Conservation (phyloP, 2,888 invertebrate species). For the Scaptomyza parva region DNA sequence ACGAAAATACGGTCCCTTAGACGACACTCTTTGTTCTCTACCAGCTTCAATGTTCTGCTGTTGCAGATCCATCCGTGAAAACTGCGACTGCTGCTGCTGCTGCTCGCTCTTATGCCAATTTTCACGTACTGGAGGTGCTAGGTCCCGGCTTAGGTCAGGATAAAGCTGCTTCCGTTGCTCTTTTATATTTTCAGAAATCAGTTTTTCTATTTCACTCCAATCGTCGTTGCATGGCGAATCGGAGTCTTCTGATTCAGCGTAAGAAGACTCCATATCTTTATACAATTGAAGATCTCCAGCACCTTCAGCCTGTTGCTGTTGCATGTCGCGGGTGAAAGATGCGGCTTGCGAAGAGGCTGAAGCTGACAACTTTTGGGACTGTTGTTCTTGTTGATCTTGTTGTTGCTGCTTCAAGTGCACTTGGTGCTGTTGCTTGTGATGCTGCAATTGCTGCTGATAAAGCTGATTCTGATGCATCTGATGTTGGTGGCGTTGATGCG, state of each 20-base stretch:
- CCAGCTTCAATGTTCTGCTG: background rate
- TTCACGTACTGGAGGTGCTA: background rate
- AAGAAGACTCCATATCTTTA: background rate
- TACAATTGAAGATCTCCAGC: background rate
- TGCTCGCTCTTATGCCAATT: background rate
- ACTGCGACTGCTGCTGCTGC: background rate
- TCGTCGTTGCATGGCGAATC: background rate
- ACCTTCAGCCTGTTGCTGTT: background rate
- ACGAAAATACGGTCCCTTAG: background rate
- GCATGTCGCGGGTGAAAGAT: background rate
- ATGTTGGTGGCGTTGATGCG: background rate
- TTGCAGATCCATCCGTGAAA: background rate
- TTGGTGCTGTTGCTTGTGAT: background rate
- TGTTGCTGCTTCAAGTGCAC: background rate
- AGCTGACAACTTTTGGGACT: background rate
- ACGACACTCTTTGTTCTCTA: background rate
- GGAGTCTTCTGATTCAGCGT: background rate
- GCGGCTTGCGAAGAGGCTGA: too few relatives aligned
- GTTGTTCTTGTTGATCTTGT: background rate
- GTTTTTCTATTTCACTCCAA: background rate
- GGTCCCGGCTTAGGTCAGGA: background rate
- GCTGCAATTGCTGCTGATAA: background rate
- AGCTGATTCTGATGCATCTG: background rate
- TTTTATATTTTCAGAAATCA: background rate
- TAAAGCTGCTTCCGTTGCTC: background rate